Conservation (phyloP, 2,797 vertebrate species). For the Danio kyathit region DNA sequence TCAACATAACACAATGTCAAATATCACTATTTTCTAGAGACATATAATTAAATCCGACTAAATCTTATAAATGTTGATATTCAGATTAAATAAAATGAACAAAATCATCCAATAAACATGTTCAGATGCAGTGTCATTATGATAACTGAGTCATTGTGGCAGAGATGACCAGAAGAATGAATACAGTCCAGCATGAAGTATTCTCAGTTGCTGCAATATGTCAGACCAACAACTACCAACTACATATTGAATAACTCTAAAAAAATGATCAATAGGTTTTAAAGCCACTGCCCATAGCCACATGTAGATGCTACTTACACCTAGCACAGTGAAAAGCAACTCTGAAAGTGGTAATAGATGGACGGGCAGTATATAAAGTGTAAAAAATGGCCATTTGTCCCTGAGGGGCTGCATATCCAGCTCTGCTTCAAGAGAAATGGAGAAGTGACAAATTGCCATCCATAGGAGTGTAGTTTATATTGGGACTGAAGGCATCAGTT, state of each 20-base stretch:
- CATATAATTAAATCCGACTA: too few species aligned
- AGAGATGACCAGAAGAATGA: not conserved
- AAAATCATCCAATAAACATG: not conserved
- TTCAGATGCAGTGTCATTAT: not conserved
- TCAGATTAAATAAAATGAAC: not conserved
- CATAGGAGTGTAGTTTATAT: slow-evolving; percentile 77
- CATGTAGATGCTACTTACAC: slow-evolving; percentile 40
- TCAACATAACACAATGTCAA: not conserved
- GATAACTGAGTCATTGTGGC: not conserved
- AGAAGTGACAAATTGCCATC: slow-evolving; percentile 80
- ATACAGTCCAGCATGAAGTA: not conserved
- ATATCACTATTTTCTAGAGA: not conserved
- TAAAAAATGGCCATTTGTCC: slow-evolving; percentile 59
- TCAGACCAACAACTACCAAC: slow-evolving; percentile 12
- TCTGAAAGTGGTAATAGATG: slow-evolving; percentile 49
- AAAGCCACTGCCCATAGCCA: not conserved
- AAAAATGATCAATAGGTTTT: slow-evolving; percentile 28
- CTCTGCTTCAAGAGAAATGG: slow-evolving; percentile 68
- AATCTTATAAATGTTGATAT: not conserved
- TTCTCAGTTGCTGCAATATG: slow-evolving; percentile 22
- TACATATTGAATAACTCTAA: slow-evolving; percentile 18
- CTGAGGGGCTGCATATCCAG: slow-evolving; percentile 50
- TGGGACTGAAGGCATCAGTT: slow-evolving; percentile 74
- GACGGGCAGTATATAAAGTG: slow-evolving; percentile 27
- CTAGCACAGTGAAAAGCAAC: slow-evolving; percentile 2